phyloP scores from a whole-genome alignment of 2,113 vertebrate genomes.

The Hypocryptadius cinnamomeus region DNA sequence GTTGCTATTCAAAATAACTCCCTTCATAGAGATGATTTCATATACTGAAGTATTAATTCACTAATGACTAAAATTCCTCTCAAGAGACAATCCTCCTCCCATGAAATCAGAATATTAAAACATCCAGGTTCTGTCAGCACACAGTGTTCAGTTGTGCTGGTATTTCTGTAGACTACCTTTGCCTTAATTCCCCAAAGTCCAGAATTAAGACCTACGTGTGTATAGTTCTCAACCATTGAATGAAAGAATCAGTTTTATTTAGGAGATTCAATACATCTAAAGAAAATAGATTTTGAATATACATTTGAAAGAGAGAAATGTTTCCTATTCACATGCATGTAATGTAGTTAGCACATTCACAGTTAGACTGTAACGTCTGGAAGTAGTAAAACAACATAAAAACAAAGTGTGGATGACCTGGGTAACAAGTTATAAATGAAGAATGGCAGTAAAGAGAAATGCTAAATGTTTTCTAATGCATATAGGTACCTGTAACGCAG shows the following conservation, averaged over 20 bases:
- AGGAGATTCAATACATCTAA: not conserved
- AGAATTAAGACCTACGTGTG: not conserved
- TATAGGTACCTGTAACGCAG: not conserved
- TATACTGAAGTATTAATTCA: not conserved
- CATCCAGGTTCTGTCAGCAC: not conserved
- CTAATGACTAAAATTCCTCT: not conserved
- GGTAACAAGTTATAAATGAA: not conserved
- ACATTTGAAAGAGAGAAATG: not conserved
- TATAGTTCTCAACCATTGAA: not conserved
- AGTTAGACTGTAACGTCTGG: not conserved
- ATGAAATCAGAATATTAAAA: slow-evolving; percentile 6
- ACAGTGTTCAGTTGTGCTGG: not conserved
- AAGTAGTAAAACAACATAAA: not conserved
- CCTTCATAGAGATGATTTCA: not conserved
- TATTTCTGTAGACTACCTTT: not conserved
- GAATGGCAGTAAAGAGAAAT: not conserved
- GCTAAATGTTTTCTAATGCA: not conserved
- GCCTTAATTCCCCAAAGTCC: not conserved
- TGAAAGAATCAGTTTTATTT: not conserved
- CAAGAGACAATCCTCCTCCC: not conserved
- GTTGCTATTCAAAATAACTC: not conserved
- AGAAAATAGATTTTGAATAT: not conserved
- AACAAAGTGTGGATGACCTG: not conserved
- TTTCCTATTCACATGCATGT: not conserved
- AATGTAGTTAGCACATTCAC: not conserved